Evolutionary conservation across 2,113 vertebrate genomes (phyloP), one percentile per base, ranked within the genome.

Genomic region (Thermophis baileyi): DNA sequence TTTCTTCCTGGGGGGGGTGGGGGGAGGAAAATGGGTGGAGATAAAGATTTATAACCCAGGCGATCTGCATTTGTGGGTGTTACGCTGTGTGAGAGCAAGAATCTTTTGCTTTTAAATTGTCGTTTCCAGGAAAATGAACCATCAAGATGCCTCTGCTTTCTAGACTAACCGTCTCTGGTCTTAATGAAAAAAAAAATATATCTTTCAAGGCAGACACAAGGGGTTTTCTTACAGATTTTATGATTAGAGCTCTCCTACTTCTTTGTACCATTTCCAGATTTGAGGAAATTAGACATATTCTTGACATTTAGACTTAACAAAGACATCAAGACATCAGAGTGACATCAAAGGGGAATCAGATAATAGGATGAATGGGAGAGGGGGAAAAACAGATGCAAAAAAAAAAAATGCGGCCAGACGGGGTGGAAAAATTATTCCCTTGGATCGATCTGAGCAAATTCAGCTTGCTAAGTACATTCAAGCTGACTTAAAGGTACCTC

Each of bases 221-320:
- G 30, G 25, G 69, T 18, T 89, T 27, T 69, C 8, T 18, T 51
- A 47, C 7, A 50, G 30, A 74, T 89, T 86, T 55, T 40, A 9
- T 86, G n/a, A 89, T 57, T 89, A 20, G 35, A 55, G 60, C 54
- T 89, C 90, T 10, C 11, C n/a, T 35, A 89, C 85, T 7, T 53
- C 90, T 91, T 69, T 54, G 86, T 90, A 44, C n/a, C 16, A 20
- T 49, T 24, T 89, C 74, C 87, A 89, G 81, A 74, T 69, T 93
- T 94, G 60, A 69, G 60, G 74, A 74, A 93, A 85, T 88, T 44
- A n/a, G 89, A 88, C 91, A 85, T 57, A 51, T 69, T 89, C 49
- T 85, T 89, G 69, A 93, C 87, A 54, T 87, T n/a, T 81, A 44
- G 55, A 49, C 88, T 74, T 89, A 57, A 91, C 74, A 87, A 91